Percentiles rank a stretch among this genome's conserved stretches.
Evolutionary conservation across 30 jellyfish, hydroid and myxozoan species (phyloP).

Genomic region (Chrysaora quinquecirrha): DNA sequence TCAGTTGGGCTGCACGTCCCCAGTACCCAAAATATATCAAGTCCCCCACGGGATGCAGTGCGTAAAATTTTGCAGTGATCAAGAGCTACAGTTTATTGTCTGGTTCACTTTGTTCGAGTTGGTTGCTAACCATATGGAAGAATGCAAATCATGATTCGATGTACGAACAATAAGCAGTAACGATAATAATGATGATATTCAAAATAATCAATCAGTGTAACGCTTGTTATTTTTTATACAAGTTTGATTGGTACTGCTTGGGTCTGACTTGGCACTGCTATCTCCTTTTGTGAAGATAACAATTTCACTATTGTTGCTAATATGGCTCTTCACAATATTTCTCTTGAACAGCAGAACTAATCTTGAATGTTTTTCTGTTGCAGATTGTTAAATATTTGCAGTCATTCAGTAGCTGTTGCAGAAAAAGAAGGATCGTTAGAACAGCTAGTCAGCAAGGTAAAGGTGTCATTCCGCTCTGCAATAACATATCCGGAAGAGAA

Average conservation of each 20-base stretch:
- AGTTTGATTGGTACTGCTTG: too few relatives aligned
- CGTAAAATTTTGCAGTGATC: neutral
- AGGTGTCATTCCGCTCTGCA: neutral
- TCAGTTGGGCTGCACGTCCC: too few relatives aligned
- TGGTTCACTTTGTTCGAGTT: too few relatives aligned
- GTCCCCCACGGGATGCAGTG: neutral
- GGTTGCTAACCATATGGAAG: too few relatives aligned
- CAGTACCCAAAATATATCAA: too few relatives aligned
- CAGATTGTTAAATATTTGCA: conserved; percentile 13
- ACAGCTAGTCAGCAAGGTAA: neutral
- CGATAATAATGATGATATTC: too few relatives aligned
- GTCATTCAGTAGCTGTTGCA: conserved; percentile 33
- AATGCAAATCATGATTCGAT: too few relatives aligned
- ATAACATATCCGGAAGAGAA: conserved; percentile 12
- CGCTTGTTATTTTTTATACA: too few relatives aligned
- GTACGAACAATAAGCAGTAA: too few relatives aligned
- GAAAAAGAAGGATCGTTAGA: neutral
- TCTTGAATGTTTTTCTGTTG: neutral
- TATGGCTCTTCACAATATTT: neutral
- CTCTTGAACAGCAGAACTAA: neutral
- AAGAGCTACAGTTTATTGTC: neutral
- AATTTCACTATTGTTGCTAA: neutral
- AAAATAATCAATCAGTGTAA: too few relatives aligned
- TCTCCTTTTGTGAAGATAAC: neutral
- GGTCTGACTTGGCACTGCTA: too few relatives aligned